These are phyloP conservation scores for Platysteira castanea DNA, from an alignment of 2,113 vertebrate genomes.

Conservation along the genomic window DNA sequence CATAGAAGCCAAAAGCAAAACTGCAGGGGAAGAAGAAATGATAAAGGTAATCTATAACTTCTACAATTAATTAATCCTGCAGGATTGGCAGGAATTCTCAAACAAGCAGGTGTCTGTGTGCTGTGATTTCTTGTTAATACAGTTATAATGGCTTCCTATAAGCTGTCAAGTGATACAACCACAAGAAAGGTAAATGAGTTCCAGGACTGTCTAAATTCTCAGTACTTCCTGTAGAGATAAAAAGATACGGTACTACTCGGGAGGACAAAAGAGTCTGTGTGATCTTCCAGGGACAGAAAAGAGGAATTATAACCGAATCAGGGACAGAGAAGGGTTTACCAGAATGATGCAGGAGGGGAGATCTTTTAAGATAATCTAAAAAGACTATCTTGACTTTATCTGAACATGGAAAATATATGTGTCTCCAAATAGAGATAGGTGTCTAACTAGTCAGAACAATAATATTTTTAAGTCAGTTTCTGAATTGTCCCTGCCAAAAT, in stretches of 20 bases:
- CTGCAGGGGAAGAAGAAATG: slow-evolving; percentile 90
- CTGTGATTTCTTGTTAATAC: background rate
- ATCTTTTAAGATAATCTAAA: background rate
- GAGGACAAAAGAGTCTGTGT: background rate
- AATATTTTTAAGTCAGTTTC: background rate
- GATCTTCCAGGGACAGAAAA: background rate
- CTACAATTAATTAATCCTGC: background rate
- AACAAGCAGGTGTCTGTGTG: background rate
- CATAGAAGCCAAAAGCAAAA: slow-evolving; percentile 89
- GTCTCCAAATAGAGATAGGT: background rate
- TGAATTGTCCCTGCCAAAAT: background rate
- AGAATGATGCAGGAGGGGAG: background rate
- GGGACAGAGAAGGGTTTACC: background rate
- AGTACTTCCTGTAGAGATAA: background rate
- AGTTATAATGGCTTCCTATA: background rate
- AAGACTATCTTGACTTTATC: background rate
- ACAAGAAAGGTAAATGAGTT: background rate
- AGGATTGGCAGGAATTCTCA: background rate
- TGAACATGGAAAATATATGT: background rate
- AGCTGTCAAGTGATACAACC: background rate
- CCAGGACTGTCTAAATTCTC: background rate
- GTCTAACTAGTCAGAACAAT: background rate
- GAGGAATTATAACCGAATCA: background rate
- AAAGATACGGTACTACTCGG: background rate
- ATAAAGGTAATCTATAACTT: slow-evolving; percentile 83